Base-by-base conservation (phyloP, 2,888 invertebrate genomes). In the Sicus ferrugineus region DNA sequence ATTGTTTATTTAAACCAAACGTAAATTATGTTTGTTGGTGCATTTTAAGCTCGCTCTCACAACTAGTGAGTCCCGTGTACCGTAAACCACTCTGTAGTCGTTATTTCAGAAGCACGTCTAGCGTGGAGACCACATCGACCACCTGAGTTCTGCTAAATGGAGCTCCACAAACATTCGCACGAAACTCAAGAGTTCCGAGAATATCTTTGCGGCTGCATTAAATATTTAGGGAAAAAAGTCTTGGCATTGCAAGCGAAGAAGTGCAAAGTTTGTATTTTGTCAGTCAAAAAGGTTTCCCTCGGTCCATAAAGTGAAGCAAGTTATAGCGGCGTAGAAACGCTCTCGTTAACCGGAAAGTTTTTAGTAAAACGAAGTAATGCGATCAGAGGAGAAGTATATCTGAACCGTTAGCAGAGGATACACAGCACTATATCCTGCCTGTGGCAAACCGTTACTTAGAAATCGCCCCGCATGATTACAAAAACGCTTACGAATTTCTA, bases 1-100 rank as follows among this genome's bases (percentile, higher is more conserved):
- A 72, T 68, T 65, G 38, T 67, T 69, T 68, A 38, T 56, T 69
- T 68, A 58, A 56, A 54, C 67, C 42, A 62, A 65, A 68, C 31
- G 46, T 56, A 70, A 69, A 72, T 62, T 65, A 67, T 67, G 67
- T 61, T 48, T 52, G 34, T n/a, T 16, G n/a, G n/a, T n/a, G 7
- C 26, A 54, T 34, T 54, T 38, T 31, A 65, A 52, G 34, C 52
- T 62, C 28, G 9, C 54, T 65, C 52, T 65, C 54, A 50, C 65
- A 34, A 34, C n/a, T 42, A 23, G 23, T 11, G 48, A 26, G 26
- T 28, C 16, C 4, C 11, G 14, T 54, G 14, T 46, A 46, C 3
- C 46, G 19, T 16, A n/a, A 14, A 4, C 19, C 19, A 46, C 9
- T 11, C 46, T 46, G 19, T 65, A 54, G 65, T 34, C 38, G 52